Conservation (phyloP, 2,113 vertebrate genomes). For the Talpa occidentalis region DNA sequence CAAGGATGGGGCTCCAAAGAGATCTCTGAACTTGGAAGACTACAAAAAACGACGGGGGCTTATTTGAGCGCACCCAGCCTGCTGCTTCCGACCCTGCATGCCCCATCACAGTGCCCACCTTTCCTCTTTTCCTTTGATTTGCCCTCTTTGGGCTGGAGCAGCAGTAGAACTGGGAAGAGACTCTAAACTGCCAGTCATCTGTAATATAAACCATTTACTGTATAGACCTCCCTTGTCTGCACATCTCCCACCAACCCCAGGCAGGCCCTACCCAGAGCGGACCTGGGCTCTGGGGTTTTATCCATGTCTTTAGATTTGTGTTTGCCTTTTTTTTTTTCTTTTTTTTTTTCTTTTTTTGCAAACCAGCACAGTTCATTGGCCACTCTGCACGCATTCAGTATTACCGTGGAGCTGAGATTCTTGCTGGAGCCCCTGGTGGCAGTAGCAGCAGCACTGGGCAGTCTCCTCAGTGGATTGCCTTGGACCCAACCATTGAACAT, state of each 20-base stretch:
- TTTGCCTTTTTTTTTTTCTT: constrained; percentile 66
- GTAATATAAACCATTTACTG: constrained; percentile 90
- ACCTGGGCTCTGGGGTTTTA: constrained; percentile 84
- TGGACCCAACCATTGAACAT: constrained; percentile 78
- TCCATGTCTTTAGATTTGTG: constrained; percentile 81
- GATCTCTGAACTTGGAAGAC: constrained; percentile 98
- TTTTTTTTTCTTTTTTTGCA: constrained; percentile 77
- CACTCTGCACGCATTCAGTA: constrained; percentile 87
- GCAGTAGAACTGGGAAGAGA: constrained; percentile 88
- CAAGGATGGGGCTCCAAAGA: constrained; percentile 97
- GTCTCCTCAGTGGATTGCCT: constrained; percentile 74
- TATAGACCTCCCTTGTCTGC: constrained; percentile 86
- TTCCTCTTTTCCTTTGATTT: constrained; percentile 82
- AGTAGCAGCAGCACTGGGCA: constrained; percentile 76
- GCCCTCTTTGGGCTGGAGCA: constrained; percentile 88
- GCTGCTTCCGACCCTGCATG: constrained; percentile 91
- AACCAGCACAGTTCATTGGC: constrained; percentile 65
- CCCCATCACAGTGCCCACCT: constrained; percentile 80
- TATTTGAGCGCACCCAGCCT: constrained; percentile 90
- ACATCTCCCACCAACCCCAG: constrained; percentile 76
- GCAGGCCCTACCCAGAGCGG: constrained; percentile 80
- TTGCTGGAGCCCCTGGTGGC: constrained; percentile 82
- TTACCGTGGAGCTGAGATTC: constrained; percentile 88
- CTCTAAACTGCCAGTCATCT: constrained; percentile 89
- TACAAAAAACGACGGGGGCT: constrained; percentile 99